Evolutionary conservation across 2,797 vertebrate species (phyloP).

Genomic region (Picus viridis): DNA sequence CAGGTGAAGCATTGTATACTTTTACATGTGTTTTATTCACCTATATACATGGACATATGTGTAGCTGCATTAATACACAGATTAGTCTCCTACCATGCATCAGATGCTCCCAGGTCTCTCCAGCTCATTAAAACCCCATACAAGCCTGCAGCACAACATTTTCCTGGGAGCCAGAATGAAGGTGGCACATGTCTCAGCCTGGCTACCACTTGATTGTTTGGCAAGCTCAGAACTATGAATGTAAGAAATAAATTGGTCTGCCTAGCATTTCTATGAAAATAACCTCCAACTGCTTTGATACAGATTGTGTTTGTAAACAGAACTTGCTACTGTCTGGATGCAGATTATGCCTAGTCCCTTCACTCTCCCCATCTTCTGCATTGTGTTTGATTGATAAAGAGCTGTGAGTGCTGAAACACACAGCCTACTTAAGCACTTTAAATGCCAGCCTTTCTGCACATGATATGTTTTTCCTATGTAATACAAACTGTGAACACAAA

Average conservation of each 20-base stretch:
- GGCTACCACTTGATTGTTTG: conserved; percentile 9
- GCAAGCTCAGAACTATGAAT: conserved; percentile 11
- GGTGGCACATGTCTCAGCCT: not conserved
- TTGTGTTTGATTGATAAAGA: not conserved
- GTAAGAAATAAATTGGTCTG: not conserved
- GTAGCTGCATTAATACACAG: not conserved
- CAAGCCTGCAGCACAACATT: not conserved
- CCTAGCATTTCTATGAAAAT: conserved; percentile 20
- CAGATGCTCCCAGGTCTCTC: not conserved
- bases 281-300: conserved; percentile 20
- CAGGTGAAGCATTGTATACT: not conserved
- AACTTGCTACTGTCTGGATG: not conserved
- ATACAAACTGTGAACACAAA: not conserved
- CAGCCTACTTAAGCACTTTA: not conserved
- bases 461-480: not conserved
- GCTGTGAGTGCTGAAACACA: not conserved
- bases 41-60: not conserved
- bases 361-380: not conserved
- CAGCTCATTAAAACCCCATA: not conserved
- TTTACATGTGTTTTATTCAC: not conserved
- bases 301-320: conserved; percentile 52
- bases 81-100: not conserved
- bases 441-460: not conserved
- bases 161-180: conserved; percentile 9
- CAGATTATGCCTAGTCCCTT: not conserved